These are phyloP conservation scores for Sebastes trivittatus DNA, from an alignment of 2,797 vertebrate genomes.

Conservation along the genomic window DNA sequence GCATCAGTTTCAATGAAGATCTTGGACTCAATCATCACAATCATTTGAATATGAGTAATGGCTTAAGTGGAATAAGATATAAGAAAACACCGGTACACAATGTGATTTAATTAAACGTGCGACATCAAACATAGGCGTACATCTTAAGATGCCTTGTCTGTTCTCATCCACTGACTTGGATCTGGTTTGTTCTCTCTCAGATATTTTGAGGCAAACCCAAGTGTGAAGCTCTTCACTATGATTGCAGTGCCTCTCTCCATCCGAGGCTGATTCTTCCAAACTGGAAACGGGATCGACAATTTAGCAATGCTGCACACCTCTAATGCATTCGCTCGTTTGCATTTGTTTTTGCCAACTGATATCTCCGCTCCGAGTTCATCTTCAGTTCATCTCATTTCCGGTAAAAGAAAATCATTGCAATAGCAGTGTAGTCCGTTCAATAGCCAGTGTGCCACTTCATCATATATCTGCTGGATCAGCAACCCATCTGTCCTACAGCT, in stretches of 20 bases:
- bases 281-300: conserved; percentile 10
- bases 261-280: neutral
- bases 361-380: conserved; percentile 3
- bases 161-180: neutral
- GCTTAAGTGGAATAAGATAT: neutral
- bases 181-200: neutral
- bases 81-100: neutral
- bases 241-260: neutral
- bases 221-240: neutral
- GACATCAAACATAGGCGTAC: neutral
- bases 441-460: neutral
- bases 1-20: neutral
- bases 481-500: conserved; percentile 8
- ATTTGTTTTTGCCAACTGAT: conserved; percentile 18
- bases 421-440: neutral
- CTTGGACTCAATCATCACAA: neutral
- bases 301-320: neutral
- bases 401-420: neutral
- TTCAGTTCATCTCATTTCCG: neutral
- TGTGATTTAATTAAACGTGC: conserved; percentile 3
- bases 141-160: neutral
- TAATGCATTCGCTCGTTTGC: neutral
- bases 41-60: neutral
- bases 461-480: conserved; percentile 7
- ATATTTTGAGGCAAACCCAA: neutral